phyloP scores from a whole-genome alignment of 2,888 invertebrate species.

The Brachylomia viminalis region DNA sequence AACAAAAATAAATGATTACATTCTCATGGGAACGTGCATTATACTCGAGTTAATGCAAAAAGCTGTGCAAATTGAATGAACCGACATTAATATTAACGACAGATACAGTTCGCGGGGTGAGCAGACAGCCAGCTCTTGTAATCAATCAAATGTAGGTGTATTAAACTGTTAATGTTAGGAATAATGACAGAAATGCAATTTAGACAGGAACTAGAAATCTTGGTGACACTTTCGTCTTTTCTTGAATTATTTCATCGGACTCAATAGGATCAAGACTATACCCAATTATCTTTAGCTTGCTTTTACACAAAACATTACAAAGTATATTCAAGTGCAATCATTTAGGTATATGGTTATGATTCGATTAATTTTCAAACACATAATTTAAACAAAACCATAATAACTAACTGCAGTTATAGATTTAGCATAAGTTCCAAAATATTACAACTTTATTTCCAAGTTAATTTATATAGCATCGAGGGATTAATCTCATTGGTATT shows the following conservation, averaged over 20 bases:
- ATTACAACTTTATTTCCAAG: neutral
- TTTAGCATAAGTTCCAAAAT: neutral
- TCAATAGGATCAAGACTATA: neutral
- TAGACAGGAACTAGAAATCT: neutral
- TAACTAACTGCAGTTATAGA: too few relatives aligned
- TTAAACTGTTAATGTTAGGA: neutral
- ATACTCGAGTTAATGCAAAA: slow-evolving; percentile 59
- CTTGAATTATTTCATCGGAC: neutral
- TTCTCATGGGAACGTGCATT: slow-evolving; percentile 58
- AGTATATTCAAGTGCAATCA: neutral
- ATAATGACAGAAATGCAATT: neutral
- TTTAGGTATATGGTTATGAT: neutral
- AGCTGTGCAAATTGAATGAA: slow-evolving; percentile 66
- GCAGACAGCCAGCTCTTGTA: slow-evolving; percentile 16
- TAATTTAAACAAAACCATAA: too few relatives aligned
- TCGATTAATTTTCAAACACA: too few relatives aligned
- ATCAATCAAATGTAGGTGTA: slow-evolving; percentile 45
- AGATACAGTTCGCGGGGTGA: slow-evolving; percentile 50
- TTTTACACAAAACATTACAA: neutral
- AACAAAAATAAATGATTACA: slow-evolving; percentile 58
- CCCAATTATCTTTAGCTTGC: neutral
- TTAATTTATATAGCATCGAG: neutral
- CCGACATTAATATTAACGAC: slow-evolving; percentile 60
- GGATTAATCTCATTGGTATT: neutral
- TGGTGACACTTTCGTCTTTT: neutral